Base-by-base conservation (phyloP, 37 sponge, comb jelly and placozoan species). In the Ianthella basta region DNA sequence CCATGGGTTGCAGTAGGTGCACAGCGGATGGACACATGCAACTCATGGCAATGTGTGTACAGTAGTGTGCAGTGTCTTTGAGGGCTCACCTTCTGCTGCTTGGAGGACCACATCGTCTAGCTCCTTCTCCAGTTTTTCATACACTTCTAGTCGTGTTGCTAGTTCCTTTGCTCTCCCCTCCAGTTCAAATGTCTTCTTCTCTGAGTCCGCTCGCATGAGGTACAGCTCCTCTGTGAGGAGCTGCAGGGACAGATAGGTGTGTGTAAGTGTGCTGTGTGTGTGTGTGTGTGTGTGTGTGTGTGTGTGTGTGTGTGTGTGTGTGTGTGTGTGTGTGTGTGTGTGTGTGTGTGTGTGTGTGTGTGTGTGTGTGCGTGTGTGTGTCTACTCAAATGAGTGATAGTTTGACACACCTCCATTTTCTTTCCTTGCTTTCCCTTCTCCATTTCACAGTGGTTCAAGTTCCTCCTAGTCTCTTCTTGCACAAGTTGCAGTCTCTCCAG, bases 61-160 rank as follows among this genome's bases (percentile, higher is more conserved):
- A n/a, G n/a, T n/a, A n/a, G n/a, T n/a, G n/a, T n/a, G n/a, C n/a
- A n/a, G n/a, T n/a, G n/a, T n/a, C n/a, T n/a, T n/a, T n/a, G n/a
- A n/a, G n/a, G n/a, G n/a, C 50, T 8, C 50, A 93, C 94, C 55
- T 59, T 96, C 90, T 33, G 97, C 97, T 35, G 97, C 94, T 72
- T 96, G 92, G 57, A 94, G 36, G 41, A 96, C 92, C 19, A 91
- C 89, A 33, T 96, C 90, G 74, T 96, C 97, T 68, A 96, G 60
- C 32, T 96, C 94, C 29, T 66, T 91, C 82, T 96, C 97, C 44
- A 96, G 65, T 50, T 87, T 89, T 84, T 96, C 95, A 50, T 91
- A 96, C 3, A 41, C 61, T 16, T 86, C 84, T 15, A 96, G 73
- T 59, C 84, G 72, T 56, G 60, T 79, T 6, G 55, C 12, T 37